A percentile compares a stretch with the other conserved stretches of the same genome.
Conservation (phyloP, 2,888 invertebrate species). For the Deilephila porcellus region DNA sequence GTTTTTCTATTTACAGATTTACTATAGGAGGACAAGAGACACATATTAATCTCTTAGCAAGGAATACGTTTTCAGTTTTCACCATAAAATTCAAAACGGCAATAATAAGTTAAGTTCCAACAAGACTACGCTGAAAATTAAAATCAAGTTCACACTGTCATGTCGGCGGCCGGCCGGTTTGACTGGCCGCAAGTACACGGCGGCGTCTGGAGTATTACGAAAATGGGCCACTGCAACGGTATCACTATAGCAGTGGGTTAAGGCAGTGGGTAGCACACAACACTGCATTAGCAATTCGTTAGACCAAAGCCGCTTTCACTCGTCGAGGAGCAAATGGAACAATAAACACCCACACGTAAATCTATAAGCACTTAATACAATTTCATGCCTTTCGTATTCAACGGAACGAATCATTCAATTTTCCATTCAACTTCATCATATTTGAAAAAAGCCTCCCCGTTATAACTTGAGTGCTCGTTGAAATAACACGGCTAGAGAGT, state of each 20-base stretch:
- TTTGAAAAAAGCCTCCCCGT: neutral
- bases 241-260: slow-evolving; percentile 65
- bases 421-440: neutral
- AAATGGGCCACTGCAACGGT: slow-evolving; percentile 68
- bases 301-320: slow-evolving; percentile 64
- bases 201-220: slow-evolving; percentile 50
- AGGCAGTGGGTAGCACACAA: slow-evolving; percentile 62
- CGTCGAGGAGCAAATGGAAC: slow-evolving; percentile 58
- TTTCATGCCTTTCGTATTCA: slow-evolving; percentile 39
- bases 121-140: neutral
- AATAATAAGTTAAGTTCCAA: neutral
- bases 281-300: slow-evolving; percentile 72
- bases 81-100: no score
- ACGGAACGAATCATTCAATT: neutral
- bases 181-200: neutral
- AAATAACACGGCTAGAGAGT: neutral
- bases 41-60: neutral
- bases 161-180: slow-evolving; percentile 1
- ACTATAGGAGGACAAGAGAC: no score
- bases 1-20: no score
- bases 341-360: slow-evolving; percentile 60
- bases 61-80: neutral
- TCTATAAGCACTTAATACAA: slow-evolving; percentile 42
- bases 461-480: neutral
- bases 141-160: slow-evolving; percentile 19